phyloP scores from a whole-genome alignment of 2,113 vertebrate genomes.

The Carollia perspicillata region DNA sequence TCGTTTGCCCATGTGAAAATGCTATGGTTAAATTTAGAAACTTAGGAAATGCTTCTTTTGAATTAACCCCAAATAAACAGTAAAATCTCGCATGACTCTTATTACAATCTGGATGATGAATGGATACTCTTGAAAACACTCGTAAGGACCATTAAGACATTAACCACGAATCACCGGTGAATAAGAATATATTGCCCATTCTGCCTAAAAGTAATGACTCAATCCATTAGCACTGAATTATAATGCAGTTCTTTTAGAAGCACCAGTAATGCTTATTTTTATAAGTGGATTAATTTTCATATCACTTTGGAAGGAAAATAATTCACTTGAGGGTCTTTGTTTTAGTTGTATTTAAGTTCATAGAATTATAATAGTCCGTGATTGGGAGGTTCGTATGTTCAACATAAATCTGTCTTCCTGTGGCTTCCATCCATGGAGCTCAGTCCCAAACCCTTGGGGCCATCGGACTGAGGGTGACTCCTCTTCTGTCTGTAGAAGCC shows the following conservation, averaged over 20 bases:
- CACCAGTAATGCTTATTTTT: slow-evolving; percentile 15
- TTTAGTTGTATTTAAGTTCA: neutral
- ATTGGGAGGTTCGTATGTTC: neutral
- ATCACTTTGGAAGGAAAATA: neutral
- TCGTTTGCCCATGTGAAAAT: neutral
- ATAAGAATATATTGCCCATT: neutral
- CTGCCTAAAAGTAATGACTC: slow-evolving; percentile 15
- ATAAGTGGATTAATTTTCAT: slow-evolving; percentile 12
- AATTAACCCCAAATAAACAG: neutral
- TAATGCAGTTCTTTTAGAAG: neutral
- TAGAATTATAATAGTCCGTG: neutral
- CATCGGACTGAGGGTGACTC: neutral
- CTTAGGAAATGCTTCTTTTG: neutral
- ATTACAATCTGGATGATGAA: neutral
- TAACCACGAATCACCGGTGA: neutral
- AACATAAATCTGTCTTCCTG: neutral
- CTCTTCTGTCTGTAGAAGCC: neutral
- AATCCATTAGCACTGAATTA: neutral
- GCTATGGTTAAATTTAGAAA: neutral
- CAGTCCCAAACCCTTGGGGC: neutral
- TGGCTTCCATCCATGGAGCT: neutral
- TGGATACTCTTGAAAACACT: neutral
- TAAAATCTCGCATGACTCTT: neutral
- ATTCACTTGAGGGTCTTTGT: neutral
- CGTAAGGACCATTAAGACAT: neutral